Base-by-base conservation (phyloP, 2,888 invertebrate species). In the Lithosia quadra region DNA sequence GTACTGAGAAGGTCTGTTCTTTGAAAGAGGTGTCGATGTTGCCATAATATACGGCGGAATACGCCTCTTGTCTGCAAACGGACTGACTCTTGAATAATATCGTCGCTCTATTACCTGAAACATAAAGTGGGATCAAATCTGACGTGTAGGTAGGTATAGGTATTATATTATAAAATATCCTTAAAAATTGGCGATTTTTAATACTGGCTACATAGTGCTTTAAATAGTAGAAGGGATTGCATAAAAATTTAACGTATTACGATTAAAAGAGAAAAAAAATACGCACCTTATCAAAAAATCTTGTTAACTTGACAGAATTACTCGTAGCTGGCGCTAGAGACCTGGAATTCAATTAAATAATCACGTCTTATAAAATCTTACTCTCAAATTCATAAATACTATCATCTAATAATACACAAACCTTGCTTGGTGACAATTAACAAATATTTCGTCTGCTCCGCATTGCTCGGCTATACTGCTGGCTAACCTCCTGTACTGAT, bases 321-420 rank as follows among this genome's bases (percentile, higher is more conserved):
- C 98, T 98, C 5, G 98, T 98, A 1, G 99, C 99, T 8, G 99
- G 98, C n/a, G 98, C 98, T 72, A 99, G 92, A 76, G 98, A 98
- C 77, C 98, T 97, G 73, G 88, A 95, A 92, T 67, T 68, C 22
- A 13, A 15, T 24, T 28, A 64, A 56, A 56, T 53, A 24, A 33
- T 24, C 1, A 13, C 34, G 1, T 28, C 10, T 43, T 18, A 43
- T 13, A 24, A 59, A 59, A 15, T 15, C 9, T 33, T 58, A 22
- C 0, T 8, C 13, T 22, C 13, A 36, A 34, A 13, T 11, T 11
- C n/a, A 18, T 2, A 18, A 8, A 24, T 28, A 60, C 49, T 18
- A 1, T 18, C 39, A 18, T 61, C 1, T n/a, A 18, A 43, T 24
- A 43, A 28, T 39, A 8, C 13, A 71, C 72, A 57, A 55, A 78